Conservation (phyloP, 2,113 vertebrate species). For the Tenrec ecaudatus region DNA sequence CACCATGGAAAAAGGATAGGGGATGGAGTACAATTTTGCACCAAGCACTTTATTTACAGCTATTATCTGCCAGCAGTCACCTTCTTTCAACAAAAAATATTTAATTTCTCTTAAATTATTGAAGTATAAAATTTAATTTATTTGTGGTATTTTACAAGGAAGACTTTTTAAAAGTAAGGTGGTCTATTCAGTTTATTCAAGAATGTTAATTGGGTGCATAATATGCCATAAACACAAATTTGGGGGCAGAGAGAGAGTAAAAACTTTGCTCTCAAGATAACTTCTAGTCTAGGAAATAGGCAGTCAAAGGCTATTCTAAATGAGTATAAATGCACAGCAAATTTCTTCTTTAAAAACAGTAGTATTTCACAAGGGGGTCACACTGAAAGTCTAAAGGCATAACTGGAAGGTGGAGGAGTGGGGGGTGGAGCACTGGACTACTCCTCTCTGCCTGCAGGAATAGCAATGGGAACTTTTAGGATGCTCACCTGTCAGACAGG, state of each 20-base stretch:
- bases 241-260: neutral
- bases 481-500: no score
- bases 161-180: constrained; percentile 36
- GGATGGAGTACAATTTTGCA: constrained; percentile 42
- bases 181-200: neutral
- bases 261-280: neutral
- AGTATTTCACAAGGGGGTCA: no score
- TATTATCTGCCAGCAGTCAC: constrained; percentile 28
- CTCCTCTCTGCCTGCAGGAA: no score
- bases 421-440: no score
- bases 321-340: neutral
- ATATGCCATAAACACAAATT: neutral
- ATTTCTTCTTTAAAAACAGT: neutral
- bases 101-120: constrained; percentile 52
- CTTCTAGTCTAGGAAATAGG: neutral
- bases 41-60: constrained; percentile 38
- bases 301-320: neutral
- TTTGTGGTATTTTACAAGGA: constrained; percentile 32
- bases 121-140: constrained; percentile 64
- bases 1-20: constrained; percentile 28
- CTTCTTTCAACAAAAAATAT: constrained; percentile 50
- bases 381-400: no score
- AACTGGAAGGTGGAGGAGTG: no score
- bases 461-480: no score
- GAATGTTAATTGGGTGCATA: neutral